Conservation (phyloP, 2,797 vertebrate genomes). For the Rhinoraja longicauda region DNA sequence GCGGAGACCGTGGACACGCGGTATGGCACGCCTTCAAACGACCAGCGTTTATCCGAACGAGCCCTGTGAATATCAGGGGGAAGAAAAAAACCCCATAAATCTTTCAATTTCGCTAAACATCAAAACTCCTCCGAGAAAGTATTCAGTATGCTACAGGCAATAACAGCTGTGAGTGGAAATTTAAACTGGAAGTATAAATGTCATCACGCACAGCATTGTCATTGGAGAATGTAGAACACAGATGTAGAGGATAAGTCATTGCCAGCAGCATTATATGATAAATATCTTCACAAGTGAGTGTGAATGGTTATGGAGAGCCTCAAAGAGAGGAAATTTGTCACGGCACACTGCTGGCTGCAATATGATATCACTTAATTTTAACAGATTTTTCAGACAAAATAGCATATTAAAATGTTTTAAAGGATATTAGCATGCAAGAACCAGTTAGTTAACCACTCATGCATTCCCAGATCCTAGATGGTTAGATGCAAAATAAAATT, state of each 20-base stretch:
- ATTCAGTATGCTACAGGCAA: slow-evolving; percentile 29
- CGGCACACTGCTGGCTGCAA: neutral
- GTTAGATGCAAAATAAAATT: neutral
- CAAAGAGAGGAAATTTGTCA: slow-evolving; percentile 3
- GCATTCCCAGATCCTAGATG: too few species aligned
- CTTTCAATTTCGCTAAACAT: slow-evolving; percentile 21
- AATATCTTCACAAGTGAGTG: slow-evolving; percentile 3
- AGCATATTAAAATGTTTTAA: neutral
- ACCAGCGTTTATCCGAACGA: neutral
- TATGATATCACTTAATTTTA: neutral
- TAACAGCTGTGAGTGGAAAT: slow-evolving; percentile 29
- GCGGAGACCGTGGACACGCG: neutral
- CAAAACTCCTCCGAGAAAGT: slow-evolving; percentile 23
- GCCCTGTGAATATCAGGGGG: neutral
- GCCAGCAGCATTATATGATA: slow-evolving; percentile 31
- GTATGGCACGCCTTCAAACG: neutral
- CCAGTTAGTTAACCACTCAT: neutral
- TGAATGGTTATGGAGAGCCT: neutral
- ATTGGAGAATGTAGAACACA: slow-evolving; percentile 34
- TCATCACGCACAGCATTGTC: slow-evolving; percentile 31
- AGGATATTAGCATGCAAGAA: neutral
- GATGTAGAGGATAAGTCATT: slow-evolving; percentile 32
- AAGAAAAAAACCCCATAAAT: neutral
- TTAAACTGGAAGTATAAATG: slow-evolving; percentile 33
- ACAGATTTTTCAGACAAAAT: neutral